Conservation (phyloP, 2,113 vertebrate genomes). For the Pimephales promelas region DNA sequence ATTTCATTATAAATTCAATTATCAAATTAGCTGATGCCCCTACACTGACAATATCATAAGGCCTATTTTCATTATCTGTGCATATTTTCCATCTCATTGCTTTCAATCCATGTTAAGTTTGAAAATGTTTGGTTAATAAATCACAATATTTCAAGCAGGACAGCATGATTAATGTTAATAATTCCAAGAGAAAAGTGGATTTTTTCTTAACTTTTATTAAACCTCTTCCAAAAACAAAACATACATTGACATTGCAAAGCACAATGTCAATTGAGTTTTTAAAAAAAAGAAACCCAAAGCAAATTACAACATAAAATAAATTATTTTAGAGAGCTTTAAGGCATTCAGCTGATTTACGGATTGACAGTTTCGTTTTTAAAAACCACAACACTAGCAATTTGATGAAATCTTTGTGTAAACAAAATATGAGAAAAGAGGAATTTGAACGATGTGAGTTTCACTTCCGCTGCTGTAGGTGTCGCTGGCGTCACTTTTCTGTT, state of each 20-base stretch:
- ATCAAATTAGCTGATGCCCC: background rate
- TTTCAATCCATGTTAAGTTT: background rate
- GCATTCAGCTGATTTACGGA: too few relatives aligned
- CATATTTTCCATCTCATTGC: background rate
- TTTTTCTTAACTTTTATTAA: background rate
- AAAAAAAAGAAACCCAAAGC: background rate
- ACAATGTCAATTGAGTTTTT: background rate
- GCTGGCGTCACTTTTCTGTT: background rate
- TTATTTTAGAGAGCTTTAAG: too few relatives aligned
- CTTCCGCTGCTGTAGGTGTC: constrained; percentile 26
- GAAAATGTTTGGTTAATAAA: background rate
- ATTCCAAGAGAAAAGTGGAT: background rate
- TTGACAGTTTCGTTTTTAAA: too few relatives aligned
- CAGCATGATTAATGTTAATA: background rate
- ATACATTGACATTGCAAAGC: background rate
- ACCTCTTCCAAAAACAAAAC: background rate
- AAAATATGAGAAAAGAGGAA: background rate
- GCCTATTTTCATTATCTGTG: background rate
- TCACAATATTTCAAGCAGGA: background rate
- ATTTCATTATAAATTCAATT: too few relatives aligned
- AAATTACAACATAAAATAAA: background rate
- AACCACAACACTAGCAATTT: background rate
- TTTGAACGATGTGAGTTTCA: background rate
- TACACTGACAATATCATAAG: background rate
- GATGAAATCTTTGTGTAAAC: background rate